Evolutionary conservation across 2,797 vertebrate genomes (phyloP), one percentile per base, ranked within the genome.

Genomic region (Corythornis leucogaster): DNA sequence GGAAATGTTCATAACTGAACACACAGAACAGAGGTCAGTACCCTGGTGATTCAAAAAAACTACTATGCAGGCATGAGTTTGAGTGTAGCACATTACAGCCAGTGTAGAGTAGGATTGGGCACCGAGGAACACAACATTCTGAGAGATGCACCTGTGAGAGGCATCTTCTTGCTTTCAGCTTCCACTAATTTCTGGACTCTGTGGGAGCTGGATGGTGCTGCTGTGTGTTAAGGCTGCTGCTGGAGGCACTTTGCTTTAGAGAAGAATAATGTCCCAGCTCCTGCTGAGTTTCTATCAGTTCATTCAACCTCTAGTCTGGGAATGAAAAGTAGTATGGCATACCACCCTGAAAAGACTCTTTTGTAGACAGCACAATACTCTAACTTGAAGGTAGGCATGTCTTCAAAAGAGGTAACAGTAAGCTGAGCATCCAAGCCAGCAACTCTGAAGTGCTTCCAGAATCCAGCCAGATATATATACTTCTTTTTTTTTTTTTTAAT

Each of bases 371-470:
- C 15, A 59, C 28, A 82, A 33, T 5, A 53, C 8, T 63, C 51
- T 40, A 28, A 71, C 42, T 63, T 43, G 25, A 58, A 90, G 82
- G 57, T 2, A 82, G 45, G 42, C 43, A 57, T 33, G 19, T 53
- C 31, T 82, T 48, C n/a, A 66, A 48, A 73, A 9, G 24, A 93
- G 63, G 16, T 42, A 82, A 80, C 12, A 12, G 31, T 15, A 74
- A 57, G 9, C 31, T 77, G 20, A 74, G 69, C 87, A 50, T 19
- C 15, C 38, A 74, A 50, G 38, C 8, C 54, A 78, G 69, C 24
- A 93, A 28, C 50, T 71, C 35, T 75, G 53, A 84, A 91, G 55
- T 43, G 40, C 31, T 26, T 84, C 9, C 28, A 86, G 28, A 85
- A 79, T 22, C 50, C 1, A 77, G 35, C 1, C 43, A 77, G 81